A percentile compares a stretch with the other conserved stretches of the same genome.
phyloP scores from a whole-genome alignment of 2,888 invertebrate genomes.

The Furcula furcula region DNA sequence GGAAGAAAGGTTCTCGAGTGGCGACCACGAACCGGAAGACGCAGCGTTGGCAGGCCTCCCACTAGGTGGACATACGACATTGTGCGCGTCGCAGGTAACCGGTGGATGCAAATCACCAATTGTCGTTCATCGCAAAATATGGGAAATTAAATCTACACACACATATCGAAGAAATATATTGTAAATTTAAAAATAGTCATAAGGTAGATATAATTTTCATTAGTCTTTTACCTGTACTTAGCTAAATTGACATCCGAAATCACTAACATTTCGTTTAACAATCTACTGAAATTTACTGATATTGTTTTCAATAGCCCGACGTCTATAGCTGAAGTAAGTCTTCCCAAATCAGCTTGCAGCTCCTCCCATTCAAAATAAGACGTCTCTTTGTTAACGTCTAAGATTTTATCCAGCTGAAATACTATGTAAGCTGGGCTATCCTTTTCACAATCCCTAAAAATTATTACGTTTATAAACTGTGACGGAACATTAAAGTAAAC shows the following conservation, averaged over 20 bases:
- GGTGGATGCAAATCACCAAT: no score
- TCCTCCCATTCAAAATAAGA: slow-evolving; percentile 85
- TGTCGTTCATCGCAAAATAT: no score
- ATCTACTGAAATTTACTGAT: slow-evolving; percentile 78
- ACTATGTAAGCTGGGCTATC: slow-evolving; percentile 88
- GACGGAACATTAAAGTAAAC: no score
- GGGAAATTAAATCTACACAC: no score
- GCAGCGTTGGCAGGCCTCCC: no score
- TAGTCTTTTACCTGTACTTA: slow-evolving; percentile 66
- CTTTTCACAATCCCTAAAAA: slow-evolving; percentile 85
- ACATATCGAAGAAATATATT: not conserved
- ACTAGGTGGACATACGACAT: no score
- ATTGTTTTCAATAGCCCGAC: slow-evolving; percentile 79
- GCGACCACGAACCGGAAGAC: no score
- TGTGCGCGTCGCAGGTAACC: no score
- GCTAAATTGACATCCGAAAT: slow-evolving; percentile 84
- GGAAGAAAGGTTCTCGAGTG: no score
- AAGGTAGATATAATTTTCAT: not conserved
- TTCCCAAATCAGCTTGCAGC: slow-evolving; percentile 75
- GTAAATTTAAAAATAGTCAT: not conserved
- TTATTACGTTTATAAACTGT: no score
- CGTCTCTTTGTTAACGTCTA: slow-evolving; percentile 85
- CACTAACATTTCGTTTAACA: slow-evolving; percentile 80
- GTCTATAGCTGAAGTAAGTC: slow-evolving; percentile 78
- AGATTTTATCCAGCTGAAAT: slow-evolving; percentile 85